Evolutionary conservation across 2,888 invertebrate genomes (phyloP).

Genomic region (Dimorphilus gyrociliatus): DNA sequence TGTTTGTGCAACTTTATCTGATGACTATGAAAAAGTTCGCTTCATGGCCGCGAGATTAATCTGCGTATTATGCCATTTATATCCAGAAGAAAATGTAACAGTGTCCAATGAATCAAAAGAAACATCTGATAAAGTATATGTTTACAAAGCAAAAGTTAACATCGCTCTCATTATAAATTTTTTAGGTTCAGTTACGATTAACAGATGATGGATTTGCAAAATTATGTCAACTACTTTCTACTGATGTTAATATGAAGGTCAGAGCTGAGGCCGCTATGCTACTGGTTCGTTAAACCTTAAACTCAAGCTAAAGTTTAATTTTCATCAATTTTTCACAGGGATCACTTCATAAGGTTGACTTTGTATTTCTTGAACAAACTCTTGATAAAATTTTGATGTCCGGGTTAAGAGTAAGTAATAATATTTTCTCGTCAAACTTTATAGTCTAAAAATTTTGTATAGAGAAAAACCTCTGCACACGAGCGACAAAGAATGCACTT

Average conservation of each 20-base stretch:
- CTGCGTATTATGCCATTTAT: conserved; percentile 65
- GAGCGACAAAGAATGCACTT: conserved; percentile 67
- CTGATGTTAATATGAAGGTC: conserved; percentile 70
- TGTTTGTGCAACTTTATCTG: conserved; percentile 59
- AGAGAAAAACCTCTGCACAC: conserved; percentile 66
- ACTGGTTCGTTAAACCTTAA: conserved; percentile 37
- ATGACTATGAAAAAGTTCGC: conserved; percentile 84
- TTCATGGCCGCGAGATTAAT: conserved; percentile 68
- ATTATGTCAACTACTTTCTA: conserved; percentile 78
- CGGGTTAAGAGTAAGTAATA: conserved; percentile 57
- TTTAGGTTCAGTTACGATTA: conserved; percentile 65
- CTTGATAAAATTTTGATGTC: conserved; percentile 94
- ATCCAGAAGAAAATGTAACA: conserved; percentile 68
- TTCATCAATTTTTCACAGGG: conserved; percentile 43
- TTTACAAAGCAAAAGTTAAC: not conserved
- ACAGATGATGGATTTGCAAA: conserved; percentile 91
- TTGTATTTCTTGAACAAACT: conserved; percentile 79
- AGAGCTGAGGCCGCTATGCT: conserved; percentile 66
- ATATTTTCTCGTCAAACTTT: conserved; percentile 1
- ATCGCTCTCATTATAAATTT: not conserved
- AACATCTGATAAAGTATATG: not conserved
- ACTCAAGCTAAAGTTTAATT: not conserved
- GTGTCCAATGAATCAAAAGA: not conserved
- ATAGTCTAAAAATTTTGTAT: conserved; percentile 11
- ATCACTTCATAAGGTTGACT: conserved; percentile 66